A percentile compares a stretch with the other conserved stretches of the same genome.
Evolutionary conservation across 1,140 invertebrate genomes (phyloP).

Genomic region (Drosophila truncata): DNA sequence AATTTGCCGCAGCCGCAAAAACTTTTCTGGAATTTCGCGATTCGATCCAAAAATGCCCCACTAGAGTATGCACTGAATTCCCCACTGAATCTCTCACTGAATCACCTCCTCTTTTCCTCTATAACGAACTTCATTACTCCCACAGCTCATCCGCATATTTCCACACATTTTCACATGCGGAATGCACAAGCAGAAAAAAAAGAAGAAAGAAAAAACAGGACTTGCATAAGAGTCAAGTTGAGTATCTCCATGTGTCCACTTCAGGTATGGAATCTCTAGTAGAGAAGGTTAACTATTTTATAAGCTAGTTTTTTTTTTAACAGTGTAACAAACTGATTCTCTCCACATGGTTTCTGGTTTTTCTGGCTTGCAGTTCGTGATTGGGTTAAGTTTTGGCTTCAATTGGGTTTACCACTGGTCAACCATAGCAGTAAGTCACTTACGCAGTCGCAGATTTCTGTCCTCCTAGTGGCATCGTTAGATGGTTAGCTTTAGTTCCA

Average conservation of each 20-base stretch:
- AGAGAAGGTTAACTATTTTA: not conserved
- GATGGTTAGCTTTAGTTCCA: not conserved
- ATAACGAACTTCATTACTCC: constrained; percentile 7
- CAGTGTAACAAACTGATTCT: constrained; percentile 2
- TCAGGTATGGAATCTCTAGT: constrained; percentile 1
- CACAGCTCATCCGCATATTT: not conserved
- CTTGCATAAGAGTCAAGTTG: constrained; percentile 7
- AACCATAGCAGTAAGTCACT: constrained; percentile 30
- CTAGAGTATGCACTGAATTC: constrained; percentile 13
- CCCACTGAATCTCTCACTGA: not conserved
- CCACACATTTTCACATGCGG: constrained; percentile 2
- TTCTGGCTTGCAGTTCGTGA: constrained; percentile 13
- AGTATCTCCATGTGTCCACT: constrained; percentile 1
- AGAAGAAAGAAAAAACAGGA: not conserved
- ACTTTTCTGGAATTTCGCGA: constrained; percentile 40
- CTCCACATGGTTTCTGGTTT: constrained; percentile 1
- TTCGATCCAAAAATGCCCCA: constrained; percentile 38
- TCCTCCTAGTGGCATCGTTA: too few species aligned
- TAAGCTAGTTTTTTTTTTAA: too few species aligned
- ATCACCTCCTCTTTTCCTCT: not conserved
- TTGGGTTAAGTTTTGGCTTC: constrained; percentile 35
- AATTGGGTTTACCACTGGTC: constrained; percentile 30
- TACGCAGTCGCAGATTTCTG: constrained; percentile 12
- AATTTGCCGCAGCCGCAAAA: constrained; percentile 35
- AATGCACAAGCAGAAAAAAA: constrained; percentile 5